These are phyloP conservation scores for Clamator glandarius DNA, from an alignment of 2,797 vertebrate genomes.

Conservation along the genomic window DNA sequence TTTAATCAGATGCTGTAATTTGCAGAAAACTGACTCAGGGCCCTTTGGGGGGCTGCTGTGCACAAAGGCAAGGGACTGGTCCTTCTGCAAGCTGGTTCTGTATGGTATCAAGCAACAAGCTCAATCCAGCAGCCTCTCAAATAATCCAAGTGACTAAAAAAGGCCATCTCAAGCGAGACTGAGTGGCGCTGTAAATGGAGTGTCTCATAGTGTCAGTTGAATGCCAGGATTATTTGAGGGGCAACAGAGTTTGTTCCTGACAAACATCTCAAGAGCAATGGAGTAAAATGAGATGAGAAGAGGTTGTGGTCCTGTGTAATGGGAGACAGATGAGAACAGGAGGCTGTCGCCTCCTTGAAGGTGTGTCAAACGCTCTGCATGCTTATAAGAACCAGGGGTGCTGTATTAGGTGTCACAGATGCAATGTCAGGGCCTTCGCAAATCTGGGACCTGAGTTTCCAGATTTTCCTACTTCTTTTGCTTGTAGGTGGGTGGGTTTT, in stretches of 20 bases:
- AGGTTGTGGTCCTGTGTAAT: neutral
- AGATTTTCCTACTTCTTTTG: neutral
- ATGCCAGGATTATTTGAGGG: neutral
- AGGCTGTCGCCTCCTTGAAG: neutral
- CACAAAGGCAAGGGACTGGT: neutral
- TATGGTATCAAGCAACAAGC: neutral
- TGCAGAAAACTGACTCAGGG: neutral
- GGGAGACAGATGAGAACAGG: neutral
- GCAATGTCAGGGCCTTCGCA: neutral
- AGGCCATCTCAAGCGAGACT: rapidly evolving
- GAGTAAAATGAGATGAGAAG: neutral
- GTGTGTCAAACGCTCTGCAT: neutral
- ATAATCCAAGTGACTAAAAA: neutral
- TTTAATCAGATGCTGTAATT: neutral
- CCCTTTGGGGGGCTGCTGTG: neutral
- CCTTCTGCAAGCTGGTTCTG: neutral
- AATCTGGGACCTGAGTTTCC: neutral
- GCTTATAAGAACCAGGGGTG: neutral
- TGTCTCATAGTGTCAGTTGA: neutral
- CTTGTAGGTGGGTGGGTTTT: neutral
- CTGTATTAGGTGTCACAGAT: neutral
- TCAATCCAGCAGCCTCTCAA: neutral
- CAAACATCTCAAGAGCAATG: neutral
- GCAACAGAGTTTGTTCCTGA: neutral
- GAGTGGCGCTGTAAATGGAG: neutral